Evolutionary conservation across 1,140 invertebrate species (phyloP), one percentile per base, ranked within the genome.

Genomic region (Neotoxoptera formosana): DNA sequence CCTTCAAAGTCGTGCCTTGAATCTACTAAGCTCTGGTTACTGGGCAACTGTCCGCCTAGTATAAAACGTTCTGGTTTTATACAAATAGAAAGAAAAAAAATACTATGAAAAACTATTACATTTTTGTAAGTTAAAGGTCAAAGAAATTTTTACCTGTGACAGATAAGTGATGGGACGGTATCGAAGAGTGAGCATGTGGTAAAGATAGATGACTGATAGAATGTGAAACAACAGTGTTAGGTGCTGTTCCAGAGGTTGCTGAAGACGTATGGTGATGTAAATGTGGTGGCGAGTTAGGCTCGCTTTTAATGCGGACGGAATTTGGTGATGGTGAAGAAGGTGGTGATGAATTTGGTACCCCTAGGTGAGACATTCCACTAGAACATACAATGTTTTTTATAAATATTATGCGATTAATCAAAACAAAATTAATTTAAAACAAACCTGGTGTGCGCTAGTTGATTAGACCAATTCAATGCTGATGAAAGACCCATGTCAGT

Each of bases 301-400:
- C 98, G 94, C 98, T 98, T 96, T 99, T 99, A 95, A 99, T 98
- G 95, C 98, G 98, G 91, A 99, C 97, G 94, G 97, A 97, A 94
- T 97, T 96, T 20, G 98, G 97, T 94, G 98, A 98, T 93, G 97
- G 97, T 81, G 97, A 97, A 34, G 94, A 94, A 30, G 97, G 97
- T 94, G 97, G 98, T 94, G 97, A 98, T 95, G 98, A 97, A 94
- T 97, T 97, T 93, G 94, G 93, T 94, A 97, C 98, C 93, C 98
- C 97, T 94, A 96, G 96, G 95, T 98, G 96, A 94, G 97, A 97
- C 95, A 98, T 96, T 95, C 97, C 97, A 95, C 96, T 96, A 95
- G 53, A 95, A 94, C 76, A 94, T 93, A 93, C 89, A 67, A 21
- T 76, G n/a, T n/a, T 76, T 76, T 76, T 17, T n/a, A n/a, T 34